Percentiles rank a stretch among this genome's conserved stretches.
These are phyloP conservation scores for Heterohyrax brucei DNA, from an alignment of 2,797 vertebrate species.

Conservation along the genomic window DNA sequence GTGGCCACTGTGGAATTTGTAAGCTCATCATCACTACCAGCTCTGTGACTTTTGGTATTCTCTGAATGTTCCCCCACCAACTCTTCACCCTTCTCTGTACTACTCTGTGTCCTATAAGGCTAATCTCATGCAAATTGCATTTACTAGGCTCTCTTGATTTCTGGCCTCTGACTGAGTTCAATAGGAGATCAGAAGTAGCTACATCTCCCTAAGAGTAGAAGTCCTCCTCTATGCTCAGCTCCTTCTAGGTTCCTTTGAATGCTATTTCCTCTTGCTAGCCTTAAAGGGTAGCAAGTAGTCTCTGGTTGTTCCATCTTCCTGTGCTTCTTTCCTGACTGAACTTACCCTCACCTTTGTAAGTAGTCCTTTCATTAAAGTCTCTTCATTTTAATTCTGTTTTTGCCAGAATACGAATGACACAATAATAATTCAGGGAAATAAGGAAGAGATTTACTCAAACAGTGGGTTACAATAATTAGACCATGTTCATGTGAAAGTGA, in stretches of 20 bases:
- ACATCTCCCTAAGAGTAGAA: neutral
- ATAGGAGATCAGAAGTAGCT: too few species aligned
- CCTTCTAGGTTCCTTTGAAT: too few species aligned
- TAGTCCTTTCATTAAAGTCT: neutral
- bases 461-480: neutral
- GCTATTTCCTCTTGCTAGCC: too few species aligned
- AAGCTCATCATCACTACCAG: neutral
- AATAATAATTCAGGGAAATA: neutral
- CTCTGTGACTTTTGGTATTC: fast-evolving
- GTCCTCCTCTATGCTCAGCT: neutral
- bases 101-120: too few species aligned
- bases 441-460: neutral
- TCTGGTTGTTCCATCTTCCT: too few species aligned
- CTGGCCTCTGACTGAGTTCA: neutral
- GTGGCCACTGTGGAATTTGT: fast-evolving
- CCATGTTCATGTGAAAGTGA: neutral
- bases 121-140: fast-evolving
- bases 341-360: fast-evolving
- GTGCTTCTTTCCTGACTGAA: neutral
- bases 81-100: too few species aligned
- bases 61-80: neutral
- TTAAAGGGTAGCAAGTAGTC: too few species aligned
- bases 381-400: neutral
- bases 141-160: fast-evolving
- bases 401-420: neutral